These are phyloP conservation scores for Cryptosula pallasiana DNA, from an alignment of 2,888 invertebrate genomes.

Conservation along the genomic window DNA sequence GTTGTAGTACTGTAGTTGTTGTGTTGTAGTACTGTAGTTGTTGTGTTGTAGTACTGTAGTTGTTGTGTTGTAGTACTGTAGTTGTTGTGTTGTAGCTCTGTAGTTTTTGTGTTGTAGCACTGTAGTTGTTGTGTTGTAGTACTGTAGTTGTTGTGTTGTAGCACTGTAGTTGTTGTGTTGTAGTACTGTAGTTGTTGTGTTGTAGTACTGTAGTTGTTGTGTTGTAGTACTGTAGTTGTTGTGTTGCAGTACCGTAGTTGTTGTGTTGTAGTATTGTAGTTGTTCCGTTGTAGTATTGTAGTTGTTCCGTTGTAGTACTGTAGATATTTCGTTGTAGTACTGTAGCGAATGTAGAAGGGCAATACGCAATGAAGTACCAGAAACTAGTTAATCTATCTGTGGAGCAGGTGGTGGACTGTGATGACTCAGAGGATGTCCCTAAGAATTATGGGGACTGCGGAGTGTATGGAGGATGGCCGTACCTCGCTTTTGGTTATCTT, in stretches of 20 bases:
- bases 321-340: constrained; percentile 29
- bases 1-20: no score
- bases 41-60: no score
- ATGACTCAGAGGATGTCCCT: constrained; percentile 33
- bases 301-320: neutral
- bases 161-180: no score
- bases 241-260: no score
- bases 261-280: no score
- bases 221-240: no score
- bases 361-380: constrained; percentile 36
- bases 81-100: no score
- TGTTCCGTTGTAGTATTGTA: no score
- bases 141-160: neutral
- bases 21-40: no score
- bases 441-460: constrained; percentile 41
- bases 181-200: no score
- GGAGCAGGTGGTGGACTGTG: constrained; percentile 44
- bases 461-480: constrained; percentile 47
- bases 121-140: neutral
- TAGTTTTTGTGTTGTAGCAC: neutral
- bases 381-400: constrained; percentile 39
- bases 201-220: no score
- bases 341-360: constrained; percentile 41
- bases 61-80: no score
- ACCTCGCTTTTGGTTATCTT: constrained; percentile 41